These are phyloP conservation scores for Drosophila busckii DNA, from an alignment of 1,140 invertebrate genomes.

Conservation along the genomic window DNA sequence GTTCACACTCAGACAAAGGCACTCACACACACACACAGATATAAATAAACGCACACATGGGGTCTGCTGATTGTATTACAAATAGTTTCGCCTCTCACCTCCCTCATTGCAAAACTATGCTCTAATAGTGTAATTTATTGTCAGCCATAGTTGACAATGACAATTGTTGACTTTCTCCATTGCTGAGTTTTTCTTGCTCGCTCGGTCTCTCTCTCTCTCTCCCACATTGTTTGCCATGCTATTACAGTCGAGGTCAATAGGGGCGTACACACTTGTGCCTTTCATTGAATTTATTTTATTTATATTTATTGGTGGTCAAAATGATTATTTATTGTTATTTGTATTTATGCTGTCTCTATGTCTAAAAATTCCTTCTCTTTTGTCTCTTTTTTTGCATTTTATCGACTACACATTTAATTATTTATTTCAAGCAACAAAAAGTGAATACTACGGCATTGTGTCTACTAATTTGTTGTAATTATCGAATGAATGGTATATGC, in stretches of 20 bases:
- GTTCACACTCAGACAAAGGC: slow-evolving; percentile 6
- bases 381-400: slow-evolving; percentile 4
- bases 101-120: slow-evolving; percentile 30
- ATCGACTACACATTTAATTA: slow-evolving; percentile 30
- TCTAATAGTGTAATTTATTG: slow-evolving; percentile 76
- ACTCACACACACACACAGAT: slow-evolving; percentile 20
- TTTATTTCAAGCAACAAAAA: slow-evolving; percentile 28
- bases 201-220: slow-evolving; percentile 13
- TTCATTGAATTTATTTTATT: slow-evolving; percentile 64
- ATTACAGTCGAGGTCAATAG: no score
- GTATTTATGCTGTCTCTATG: slow-evolving; percentile 45
- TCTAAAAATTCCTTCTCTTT: slow-evolving; percentile 22
- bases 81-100: slow-evolving; percentile 42
- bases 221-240: slow-evolving; percentile 15
- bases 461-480: slow-evolving; percentile 45
- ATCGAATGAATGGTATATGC: slow-evolving; percentile 20
- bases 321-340: slow-evolving; percentile 68
- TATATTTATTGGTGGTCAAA: slow-evolving; percentile 50
- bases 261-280: no score
- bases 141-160: slow-evolving; percentile 60
- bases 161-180: slow-evolving; percentile 65
- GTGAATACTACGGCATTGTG: slow-evolving; percentile 36
- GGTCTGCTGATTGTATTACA: slow-evolving; percentile 48
- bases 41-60: background rate
- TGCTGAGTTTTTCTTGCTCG: slow-evolving; percentile 19